Conservation (phyloP, 2,888 invertebrate species). For the Plebejus anna region DNA sequence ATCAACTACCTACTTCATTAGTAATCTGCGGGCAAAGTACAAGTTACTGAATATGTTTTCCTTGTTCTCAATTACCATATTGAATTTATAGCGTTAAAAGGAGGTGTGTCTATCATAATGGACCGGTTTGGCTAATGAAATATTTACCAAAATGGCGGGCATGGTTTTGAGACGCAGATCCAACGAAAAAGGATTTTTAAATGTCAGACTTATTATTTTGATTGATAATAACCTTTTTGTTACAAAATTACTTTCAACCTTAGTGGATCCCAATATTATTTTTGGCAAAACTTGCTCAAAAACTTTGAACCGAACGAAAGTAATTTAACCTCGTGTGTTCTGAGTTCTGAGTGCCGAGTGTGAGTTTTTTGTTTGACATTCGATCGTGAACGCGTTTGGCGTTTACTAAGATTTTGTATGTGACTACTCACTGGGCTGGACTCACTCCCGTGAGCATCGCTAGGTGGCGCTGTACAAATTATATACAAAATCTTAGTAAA, state of each 20-base stretch:
- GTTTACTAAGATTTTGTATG: too few species aligned
- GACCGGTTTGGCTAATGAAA: slow-evolving; percentile 2
- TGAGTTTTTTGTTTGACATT: too few species aligned
- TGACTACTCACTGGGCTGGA: too few species aligned
- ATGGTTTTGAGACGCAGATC: background rate
- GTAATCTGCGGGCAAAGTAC: slow-evolving; percentile 20
- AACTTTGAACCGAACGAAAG: background rate
- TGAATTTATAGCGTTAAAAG: slow-evolving; percentile 4
- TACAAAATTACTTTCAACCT: background rate
- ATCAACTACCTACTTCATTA: slow-evolving; percentile 14
- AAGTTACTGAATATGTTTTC: slow-evolving; percentile 21
- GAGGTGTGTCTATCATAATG: slow-evolving; percentile 24
- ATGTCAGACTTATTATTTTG: background rate
- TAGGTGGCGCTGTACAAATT: too few species aligned
- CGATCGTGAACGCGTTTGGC: too few species aligned
- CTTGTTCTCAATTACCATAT: slow-evolving; percentile 16
- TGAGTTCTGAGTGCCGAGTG: background rate
- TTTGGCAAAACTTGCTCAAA: background rate
- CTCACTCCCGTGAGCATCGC: too few species aligned
- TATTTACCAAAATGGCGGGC: slow-evolving; percentile 17
- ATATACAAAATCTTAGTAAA: too few species aligned
- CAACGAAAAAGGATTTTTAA: background rate
- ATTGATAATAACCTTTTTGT: background rate
- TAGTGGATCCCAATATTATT: background rate
- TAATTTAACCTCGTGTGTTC: background rate